A percentile compares a stretch with the other conserved stretches of the same genome.
Evolutionary conservation across 2,797 vertebrate genomes (phyloP).

Genomic region (Argentina silus): DNA sequence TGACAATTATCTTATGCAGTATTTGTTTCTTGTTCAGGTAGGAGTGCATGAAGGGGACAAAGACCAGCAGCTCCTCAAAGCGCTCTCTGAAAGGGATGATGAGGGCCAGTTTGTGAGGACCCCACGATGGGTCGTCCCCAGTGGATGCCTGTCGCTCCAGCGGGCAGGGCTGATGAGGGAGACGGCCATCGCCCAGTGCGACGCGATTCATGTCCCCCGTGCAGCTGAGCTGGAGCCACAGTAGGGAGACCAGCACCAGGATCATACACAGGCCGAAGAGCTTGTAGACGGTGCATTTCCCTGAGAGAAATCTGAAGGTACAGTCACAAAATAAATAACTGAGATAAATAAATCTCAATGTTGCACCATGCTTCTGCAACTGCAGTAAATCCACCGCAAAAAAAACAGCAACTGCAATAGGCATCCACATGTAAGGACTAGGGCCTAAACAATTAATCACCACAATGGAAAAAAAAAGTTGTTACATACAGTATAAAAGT

Average conservation of each 20-base stretch:
- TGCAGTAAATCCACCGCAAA: too few relatives aligned
- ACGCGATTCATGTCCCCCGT: conserved; percentile 77
- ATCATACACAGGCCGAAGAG: conserved; percentile 88
- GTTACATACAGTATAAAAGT: too few relatives aligned
- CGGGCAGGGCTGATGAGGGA: conserved; percentile 74
- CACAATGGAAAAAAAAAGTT: too few relatives aligned
- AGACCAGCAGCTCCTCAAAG: conserved; percentile 94
- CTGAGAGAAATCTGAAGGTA: conserved; percentile 72
- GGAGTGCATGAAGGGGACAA: conserved; percentile 92
- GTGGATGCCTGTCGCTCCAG: conserved; percentile 53
- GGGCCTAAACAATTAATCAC: too few relatives aligned
- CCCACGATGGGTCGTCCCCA: conserved; percentile 84
- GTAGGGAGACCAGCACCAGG: conserved; percentile 85
- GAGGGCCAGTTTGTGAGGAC: conserved; percentile 89
- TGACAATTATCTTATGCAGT: conserved; percentile 87
- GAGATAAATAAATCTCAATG: too few relatives aligned
- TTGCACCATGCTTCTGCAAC: too few relatives aligned
- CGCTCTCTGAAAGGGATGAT: conserved; percentile 94
- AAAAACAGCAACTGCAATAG: too few relatives aligned
- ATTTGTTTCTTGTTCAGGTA: conserved; percentile 93
- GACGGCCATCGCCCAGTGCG: conserved; percentile 23
- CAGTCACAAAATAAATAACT: too few relatives aligned
- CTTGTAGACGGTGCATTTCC: conserved; percentile 86
- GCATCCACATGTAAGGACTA: too few relatives aligned
- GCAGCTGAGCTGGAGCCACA: conserved; percentile 96